Conservation (phyloP, 2,113 vertebrate genomes). For the Carollia perspicillata region DNA sequence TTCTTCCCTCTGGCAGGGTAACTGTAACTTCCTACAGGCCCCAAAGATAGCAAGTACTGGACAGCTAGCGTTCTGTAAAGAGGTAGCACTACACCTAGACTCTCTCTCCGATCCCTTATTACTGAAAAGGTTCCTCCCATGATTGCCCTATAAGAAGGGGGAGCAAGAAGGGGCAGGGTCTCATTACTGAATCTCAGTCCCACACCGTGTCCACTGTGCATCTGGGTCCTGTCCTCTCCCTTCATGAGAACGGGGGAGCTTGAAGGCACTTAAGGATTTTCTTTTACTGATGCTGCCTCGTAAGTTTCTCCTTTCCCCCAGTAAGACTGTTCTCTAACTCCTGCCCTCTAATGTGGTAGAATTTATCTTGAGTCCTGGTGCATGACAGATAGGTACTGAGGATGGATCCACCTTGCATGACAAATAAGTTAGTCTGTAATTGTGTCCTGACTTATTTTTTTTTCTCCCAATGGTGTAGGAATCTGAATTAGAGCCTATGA, state of each 20-base stretch:
- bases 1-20: neutral
- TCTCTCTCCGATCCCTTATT: neutral
- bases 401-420: neutral
- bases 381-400: neutral
- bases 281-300: neutral
- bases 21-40: neutral
- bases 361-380: neutral
- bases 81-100: neutral
- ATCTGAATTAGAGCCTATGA: conserved; percentile 78
- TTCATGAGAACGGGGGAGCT: neutral
- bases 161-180: neutral
- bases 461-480: conserved; percentile 64
- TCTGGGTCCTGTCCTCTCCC: neutral
- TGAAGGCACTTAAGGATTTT: neutral
- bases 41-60: neutral
- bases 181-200: neutral
- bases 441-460: neutral
- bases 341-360: neutral
- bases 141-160: neutral
- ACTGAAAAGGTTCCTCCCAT: neutral
- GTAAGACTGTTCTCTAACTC: neutral
- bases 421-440: neutral
- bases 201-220: neutral
- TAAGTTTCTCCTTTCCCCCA: neutral
- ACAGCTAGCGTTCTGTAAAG: neutral